Percentiles rank a stretch among this genome's conserved stretches.
These are phyloP conservation scores for Glyptemys insculpta DNA, from an alignment of 2,797 vertebrate genomes.

Conservation along the genomic window DNA sequence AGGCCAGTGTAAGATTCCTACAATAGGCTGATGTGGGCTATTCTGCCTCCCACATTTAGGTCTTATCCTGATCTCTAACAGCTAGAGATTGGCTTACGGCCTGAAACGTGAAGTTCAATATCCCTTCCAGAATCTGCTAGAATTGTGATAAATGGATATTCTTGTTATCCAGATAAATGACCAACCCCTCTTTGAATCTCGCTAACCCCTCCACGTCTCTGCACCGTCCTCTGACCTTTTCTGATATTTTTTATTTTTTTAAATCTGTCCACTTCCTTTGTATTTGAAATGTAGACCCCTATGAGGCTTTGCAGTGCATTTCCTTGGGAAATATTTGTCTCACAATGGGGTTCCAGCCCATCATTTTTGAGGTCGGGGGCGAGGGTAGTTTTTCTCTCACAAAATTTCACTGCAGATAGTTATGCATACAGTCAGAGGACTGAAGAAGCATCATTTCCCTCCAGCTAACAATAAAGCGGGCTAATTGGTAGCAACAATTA, in stretches of 20 bases:
- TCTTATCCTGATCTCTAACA: neutral
- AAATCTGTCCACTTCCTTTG: slow-evolving; percentile 20
- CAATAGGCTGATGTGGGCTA: neutral
- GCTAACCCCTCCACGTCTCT: rapidly evolving
- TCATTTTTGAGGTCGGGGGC: slow-evolving; percentile 55
- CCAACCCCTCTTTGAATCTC: rapidly evolving
- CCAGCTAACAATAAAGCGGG: slow-evolving; percentile 67
- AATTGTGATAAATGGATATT: neutral
- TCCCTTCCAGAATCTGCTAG: neutral
- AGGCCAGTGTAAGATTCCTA: neutral
- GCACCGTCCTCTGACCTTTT: neutral
- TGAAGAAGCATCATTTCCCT: slow-evolving; percentile 56
- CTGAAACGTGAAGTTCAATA: neutral
- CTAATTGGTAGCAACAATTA: slow-evolving; percentile 79
- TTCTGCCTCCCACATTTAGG: neutral
- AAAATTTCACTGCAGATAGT: slow-evolving; percentile 57
- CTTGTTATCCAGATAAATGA: neutral
- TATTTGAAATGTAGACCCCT: neutral
- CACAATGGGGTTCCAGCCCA: slow-evolving; percentile 34
- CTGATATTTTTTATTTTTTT: neutral
- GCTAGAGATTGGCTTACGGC: rapidly evolving
- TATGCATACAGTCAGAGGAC: slow-evolving; percentile 67
- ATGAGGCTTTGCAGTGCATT: slow-evolving; percentile 44
- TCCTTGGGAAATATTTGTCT: slow-evolving; percentile 66
- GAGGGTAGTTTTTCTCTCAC: slow-evolving; percentile 66